Percentiles rank a stretch among this genome's conserved stretches.
phyloP scores from a whole-genome alignment of 92 coral and sea anemone species.

The Zoanthus gigantus region DNA sequence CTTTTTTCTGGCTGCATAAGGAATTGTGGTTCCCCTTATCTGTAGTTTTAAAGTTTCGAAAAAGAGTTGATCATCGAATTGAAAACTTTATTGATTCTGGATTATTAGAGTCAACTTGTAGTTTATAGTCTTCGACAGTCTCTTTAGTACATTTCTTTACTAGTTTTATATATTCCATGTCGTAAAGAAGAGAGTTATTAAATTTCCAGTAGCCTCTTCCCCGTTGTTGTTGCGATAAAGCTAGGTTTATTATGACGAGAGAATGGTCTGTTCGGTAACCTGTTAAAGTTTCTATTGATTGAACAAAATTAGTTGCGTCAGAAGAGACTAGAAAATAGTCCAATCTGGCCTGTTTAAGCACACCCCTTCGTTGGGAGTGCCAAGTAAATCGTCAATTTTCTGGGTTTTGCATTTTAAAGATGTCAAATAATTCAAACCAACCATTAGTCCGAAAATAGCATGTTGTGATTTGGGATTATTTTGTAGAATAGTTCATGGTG shows the following conservation, averaged over 20 bases:
- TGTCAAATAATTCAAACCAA: neutral
- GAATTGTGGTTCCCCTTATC: too few relatives aligned
- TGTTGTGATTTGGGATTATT: slow-evolving; percentile 11
- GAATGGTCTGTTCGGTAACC: slow-evolving; percentile 46
- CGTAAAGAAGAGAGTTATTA: neutral
- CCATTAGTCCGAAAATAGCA: slow-evolving; percentile 20
- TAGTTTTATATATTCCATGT: too few relatives aligned
- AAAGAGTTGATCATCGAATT: too few relatives aligned
- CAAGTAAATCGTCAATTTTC: slow-evolving; percentile 19
- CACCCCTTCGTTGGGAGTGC: neutral
- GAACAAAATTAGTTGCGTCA: slow-evolving; percentile 46
- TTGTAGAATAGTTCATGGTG: slow-evolving; percentile 3
- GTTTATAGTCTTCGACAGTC: too few relatives aligned
- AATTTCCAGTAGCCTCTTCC: too few relatives aligned
- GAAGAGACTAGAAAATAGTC: slow-evolving; percentile 51
- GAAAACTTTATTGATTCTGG: too few relatives aligned
- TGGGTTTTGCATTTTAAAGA: slow-evolving; percentile 23
- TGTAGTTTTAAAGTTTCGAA: too few relatives aligned
- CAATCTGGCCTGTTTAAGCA: neutral
- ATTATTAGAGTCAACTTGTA: too few relatives aligned
- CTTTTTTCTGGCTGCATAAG: too few relatives aligned
- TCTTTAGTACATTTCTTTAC: neutral
- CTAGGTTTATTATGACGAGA: too few relatives aligned
- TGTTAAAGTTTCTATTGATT: slow-evolving; percentile 36
- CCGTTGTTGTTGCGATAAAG: too few relatives aligned